phyloP scores from a whole-genome alignment of 2,797 vertebrate genomes.

The Eulemur coronatus region DNA sequence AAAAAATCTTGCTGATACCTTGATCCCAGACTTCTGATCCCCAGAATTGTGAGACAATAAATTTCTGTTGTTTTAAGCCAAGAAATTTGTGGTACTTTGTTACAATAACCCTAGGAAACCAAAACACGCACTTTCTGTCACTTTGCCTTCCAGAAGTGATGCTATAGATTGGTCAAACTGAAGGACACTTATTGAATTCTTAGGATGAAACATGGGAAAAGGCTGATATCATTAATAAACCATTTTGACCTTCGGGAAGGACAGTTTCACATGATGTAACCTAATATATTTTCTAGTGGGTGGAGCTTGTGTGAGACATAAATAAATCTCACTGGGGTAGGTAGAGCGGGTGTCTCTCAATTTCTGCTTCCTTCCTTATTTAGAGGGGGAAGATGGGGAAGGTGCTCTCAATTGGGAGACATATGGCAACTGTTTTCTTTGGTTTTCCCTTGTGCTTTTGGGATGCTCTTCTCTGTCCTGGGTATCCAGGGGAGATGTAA shows the following conservation, averaged over 20 bases:
- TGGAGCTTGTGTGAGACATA: neutral
- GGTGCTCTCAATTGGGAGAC: neutral
- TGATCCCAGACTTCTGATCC: neutral
- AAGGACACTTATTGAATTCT: neutral
- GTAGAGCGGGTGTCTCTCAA: neutral
- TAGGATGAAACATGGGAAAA: neutral
- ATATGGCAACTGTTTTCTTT: neutral
- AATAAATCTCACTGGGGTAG: neutral
- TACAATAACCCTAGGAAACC: neutral
- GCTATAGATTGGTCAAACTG: neutral
- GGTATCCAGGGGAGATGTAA: neutral
- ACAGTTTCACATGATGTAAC: neutral
- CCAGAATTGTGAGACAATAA: neutral
- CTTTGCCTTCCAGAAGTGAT: neutral
- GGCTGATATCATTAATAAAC: neutral
- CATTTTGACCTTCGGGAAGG: neutral
- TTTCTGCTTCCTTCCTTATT: neutral
- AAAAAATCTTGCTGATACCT: neutral
- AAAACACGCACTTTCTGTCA: accelerated
- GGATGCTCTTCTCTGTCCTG: neutral
- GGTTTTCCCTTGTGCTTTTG: neutral
- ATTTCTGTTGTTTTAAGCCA: neutral
- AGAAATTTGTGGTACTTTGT: neutral
- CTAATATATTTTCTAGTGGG: neutral
- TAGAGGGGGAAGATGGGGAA: neutral